Conservation (phyloP, 2,113 vertebrate species). For the Morphnarchus princeps region DNA sequence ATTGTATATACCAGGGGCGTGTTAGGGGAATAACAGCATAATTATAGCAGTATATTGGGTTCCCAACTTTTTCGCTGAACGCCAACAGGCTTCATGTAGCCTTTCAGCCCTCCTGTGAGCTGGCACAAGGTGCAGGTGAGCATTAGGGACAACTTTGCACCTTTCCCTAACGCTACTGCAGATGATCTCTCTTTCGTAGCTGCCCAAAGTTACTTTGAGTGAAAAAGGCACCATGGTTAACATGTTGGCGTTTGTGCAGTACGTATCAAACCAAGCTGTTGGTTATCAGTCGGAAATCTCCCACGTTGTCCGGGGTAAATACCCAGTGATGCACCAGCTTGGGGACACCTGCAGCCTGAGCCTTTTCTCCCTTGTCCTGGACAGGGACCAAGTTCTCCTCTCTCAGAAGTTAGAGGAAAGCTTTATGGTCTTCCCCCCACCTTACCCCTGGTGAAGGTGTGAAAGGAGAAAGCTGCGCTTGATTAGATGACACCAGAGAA, state of each 20-base stretch:
- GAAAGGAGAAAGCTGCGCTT: not conserved
- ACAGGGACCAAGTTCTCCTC: not conserved
- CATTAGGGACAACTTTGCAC: accelerated
- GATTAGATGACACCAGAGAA: not conserved
- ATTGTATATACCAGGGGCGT: not conserved
- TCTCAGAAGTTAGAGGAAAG: not conserved
- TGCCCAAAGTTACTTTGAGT: not conserved
- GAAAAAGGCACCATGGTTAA: not conserved
- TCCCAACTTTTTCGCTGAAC: not conserved
- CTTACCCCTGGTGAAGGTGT: not conserved
- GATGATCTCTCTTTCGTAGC: not conserved
- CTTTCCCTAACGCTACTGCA: not conserved
- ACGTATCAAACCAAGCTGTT: not conserved
- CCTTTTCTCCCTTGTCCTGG: not conserved
- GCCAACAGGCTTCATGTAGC: not conserved
- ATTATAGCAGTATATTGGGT: not conserved
- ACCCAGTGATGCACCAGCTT: not conserved
- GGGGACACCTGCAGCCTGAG: not conserved
- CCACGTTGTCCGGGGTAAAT: not conserved
- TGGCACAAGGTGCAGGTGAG: not conserved
- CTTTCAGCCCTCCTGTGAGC: not conserved
- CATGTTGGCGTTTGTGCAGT: not conserved
- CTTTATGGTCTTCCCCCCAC: not conserved
- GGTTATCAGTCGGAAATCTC: not conserved
- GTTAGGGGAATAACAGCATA: not conserved